Conservation (phyloP, 2,888 invertebrate species). For the Chloroclysta siterata region DNA sequence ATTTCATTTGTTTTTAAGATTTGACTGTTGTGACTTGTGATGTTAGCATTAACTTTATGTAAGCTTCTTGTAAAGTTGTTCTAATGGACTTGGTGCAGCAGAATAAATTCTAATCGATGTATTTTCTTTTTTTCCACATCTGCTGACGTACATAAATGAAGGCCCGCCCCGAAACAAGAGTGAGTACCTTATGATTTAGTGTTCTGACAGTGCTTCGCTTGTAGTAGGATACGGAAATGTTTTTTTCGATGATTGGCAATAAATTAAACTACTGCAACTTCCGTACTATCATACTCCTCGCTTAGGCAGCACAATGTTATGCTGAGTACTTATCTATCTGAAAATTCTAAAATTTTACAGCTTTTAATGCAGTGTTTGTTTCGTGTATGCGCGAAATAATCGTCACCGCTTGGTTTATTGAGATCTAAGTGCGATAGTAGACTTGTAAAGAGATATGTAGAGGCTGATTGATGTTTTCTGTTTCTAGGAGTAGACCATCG, state of each 20-base stretch:
- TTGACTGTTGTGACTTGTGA: conserved; percentile 24
- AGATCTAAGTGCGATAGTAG: conserved; percentile 62
- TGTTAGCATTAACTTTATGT: conserved; percentile 57
- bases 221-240: conserved; percentile 62
- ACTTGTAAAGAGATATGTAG: conserved; percentile 64
- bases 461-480: conserved; percentile 84
- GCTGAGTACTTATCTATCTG: conserved; percentile 33
- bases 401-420: conserved; percentile 70
- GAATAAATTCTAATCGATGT: conserved; percentile 63
- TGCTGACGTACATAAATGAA: conserved; percentile 76
- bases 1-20: conserved; percentile 42
- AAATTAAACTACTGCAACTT: conserved; percentile 48
- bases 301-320: conserved; percentile 46
- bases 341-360: conserved; percentile 60
- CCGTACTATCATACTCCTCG: conserved; percentile 49
- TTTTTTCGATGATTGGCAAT: conserved; percentile 67
- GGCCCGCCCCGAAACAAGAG: conserved; percentile 88
- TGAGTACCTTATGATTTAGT: conserved; percentile 75
- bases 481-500: conserved; percentile 86
- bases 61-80: conserved; percentile 53
- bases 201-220: conserved; percentile 70
- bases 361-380: conserved; percentile 69
- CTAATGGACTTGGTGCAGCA: conserved; percentile 42
- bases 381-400: conserved; percentile 74
- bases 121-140: conserved; percentile 69